Evolutionary conservation across 2,888 invertebrate species (phyloP), one percentile per base, ranked within the genome.

Genomic region (Odontothrips loti): DNA sequence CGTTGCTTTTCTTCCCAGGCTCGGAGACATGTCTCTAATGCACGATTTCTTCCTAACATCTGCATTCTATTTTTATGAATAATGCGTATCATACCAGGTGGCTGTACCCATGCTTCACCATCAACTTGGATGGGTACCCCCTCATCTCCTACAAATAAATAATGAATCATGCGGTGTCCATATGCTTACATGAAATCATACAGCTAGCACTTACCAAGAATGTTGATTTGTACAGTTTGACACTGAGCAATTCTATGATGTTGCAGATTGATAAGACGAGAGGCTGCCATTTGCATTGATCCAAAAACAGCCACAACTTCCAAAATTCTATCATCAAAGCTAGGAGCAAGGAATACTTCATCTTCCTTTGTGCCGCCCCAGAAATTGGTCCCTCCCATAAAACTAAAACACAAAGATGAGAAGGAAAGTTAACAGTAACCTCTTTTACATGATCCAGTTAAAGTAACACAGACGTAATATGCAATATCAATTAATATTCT

Each of bases 231-330:
- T 3, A 99, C 95, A 68, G 95, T 95, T 84, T 97, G 94, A 87
- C 98, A 98, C 87, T 98, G 98, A 0, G 98, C 98, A 83, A 98
- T 98, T 81, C 98, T 92, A 88, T 99, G 98, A 88, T 97, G 97
- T 86, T 98, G 98, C 29, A 98, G 90, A 88, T 98, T 97, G 84
- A 98, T 96, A 9, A 98, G 91, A 0, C 98, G 91, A 0, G 97
- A 97, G 0, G 98, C 97, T 0, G 98, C 98, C 95, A 98, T 97
- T 89, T 99, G 98, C 20, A 97, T 96, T 0, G 97, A 96, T 0
- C 98, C 98, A 87, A 98, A 98, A 0, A 98, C 97, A 11, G 99
- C 98, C 20, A 99, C 97, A 15, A 98, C 98, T 90, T 99, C 99
- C 80, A 99, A 89, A 82, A 99, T 94, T 82, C 96, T 93, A 88